These are phyloP conservation scores for Diuraphis noxia DNA, from an alignment of 1,140 invertebrate species.

Conservation along the genomic window DNA sequence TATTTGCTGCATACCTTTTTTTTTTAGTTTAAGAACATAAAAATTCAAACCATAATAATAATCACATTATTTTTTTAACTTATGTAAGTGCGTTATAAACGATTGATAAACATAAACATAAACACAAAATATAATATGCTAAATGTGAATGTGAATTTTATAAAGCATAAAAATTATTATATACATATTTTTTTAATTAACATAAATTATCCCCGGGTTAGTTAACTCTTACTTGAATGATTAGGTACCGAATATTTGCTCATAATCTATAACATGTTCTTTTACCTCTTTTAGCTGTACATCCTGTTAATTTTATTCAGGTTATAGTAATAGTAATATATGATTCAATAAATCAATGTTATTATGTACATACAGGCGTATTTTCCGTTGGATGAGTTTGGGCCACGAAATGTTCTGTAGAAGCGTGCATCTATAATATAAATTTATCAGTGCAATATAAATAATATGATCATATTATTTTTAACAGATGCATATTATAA, in stretches of 20 bases:
- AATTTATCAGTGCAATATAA: constrained; percentile 27
- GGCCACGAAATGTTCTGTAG: not conserved
- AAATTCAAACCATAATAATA: not conserved
- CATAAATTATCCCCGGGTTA: not conserved
- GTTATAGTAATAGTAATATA: constrained; percentile 17
- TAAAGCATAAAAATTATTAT: not conserved
- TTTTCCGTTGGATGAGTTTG: constrained; percentile 6
- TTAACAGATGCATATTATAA: not conserved
- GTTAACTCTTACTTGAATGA: constrained; percentile 49
- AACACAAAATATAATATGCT: not conserved
- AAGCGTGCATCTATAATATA: constrained; percentile 46
- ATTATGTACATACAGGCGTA: constrained; percentile 49
- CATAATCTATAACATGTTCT: constrained; percentile 11
- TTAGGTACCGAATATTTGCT: constrained; percentile 15
- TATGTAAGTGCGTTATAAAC: not conserved
- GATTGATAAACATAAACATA: not conserved
- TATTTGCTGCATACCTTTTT: not conserved
- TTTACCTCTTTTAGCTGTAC: constrained; percentile 49
- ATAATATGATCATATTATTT: not conserved
- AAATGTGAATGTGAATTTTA: not conserved
- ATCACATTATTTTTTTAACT: not conserved
- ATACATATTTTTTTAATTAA: not conserved
- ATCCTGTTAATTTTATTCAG: constrained; percentile 39
- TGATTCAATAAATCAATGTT: not conserved
- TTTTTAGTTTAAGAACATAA: not conserved